Conservation (phyloP, 2,113 vertebrate genomes). For the Passer domesticus region DNA sequence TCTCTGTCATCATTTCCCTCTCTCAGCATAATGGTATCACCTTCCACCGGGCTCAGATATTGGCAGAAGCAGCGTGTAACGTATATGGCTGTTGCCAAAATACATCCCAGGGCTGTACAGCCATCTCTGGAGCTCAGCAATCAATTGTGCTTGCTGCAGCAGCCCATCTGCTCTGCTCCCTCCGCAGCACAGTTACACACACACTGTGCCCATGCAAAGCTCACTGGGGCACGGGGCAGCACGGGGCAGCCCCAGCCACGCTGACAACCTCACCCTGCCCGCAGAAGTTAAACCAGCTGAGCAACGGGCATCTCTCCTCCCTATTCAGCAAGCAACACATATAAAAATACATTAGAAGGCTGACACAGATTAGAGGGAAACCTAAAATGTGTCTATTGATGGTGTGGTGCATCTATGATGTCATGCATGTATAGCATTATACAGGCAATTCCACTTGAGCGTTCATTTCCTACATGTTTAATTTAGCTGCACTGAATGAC, state of each 20-base stretch:
- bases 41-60: neutral
- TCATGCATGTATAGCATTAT: neutral
- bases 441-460: neutral
- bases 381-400: neutral
- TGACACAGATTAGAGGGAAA: neutral
- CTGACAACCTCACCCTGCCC: neutral
- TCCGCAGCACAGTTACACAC: neutral
- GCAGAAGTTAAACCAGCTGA: neutral
- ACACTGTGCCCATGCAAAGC: neutral
- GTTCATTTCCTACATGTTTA: neutral
- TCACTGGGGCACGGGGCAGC: neutral
- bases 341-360: neutral
- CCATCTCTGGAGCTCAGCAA: neutral
- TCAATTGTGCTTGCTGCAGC: slow-evolving; percentile 19
- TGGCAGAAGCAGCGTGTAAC: neutral
- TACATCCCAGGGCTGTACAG: neutral
- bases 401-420: neutral
- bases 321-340: neutral
- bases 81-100: neutral
- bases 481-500: neutral
- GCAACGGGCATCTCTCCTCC: neutral
- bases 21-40: neutral
- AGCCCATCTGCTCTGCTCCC: neutral
- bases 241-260: neutral
- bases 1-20: neutral